Base-by-base conservation (phyloP, 2,113 vertebrate genomes). In the Pseudorasbora parva region DNA sequence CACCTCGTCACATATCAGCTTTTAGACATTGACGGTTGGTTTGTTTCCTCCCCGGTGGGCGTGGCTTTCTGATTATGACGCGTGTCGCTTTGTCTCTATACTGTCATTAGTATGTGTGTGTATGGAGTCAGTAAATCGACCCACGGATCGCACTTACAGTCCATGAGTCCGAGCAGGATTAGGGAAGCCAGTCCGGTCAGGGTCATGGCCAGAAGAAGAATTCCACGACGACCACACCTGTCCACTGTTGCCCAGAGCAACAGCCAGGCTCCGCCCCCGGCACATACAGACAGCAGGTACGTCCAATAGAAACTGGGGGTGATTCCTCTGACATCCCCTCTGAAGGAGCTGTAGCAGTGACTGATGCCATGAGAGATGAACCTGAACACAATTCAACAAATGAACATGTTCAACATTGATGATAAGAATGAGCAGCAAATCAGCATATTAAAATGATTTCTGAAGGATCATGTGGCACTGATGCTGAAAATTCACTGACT, bases 281-380 rank as follows among this genome's bases (percentile, higher is more conserved):
- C 95, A 47, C 95, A 94, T 0, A 95, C 94, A 23, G 95, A 95
- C 71, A 97, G 93, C 91, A 97, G 92, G 90, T 95, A 96, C 0
- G 93, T 95, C 94, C 96, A 92, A 83, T 97, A 97, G 93, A 97
- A 96, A 82, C 95, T 94, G 5, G 95, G 93, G 66, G 90, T 86
- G 0, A 91, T 91, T 86, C 94, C 95, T 89, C 91, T 90, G 88
- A 94, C 93, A 27, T 95, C 94, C 14, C 93, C 90, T 1, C 95
- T 94, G 91, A 95, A 95, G 4, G 95, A 95, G 88, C 94, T 95
- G 92, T 97, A 97, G 78, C 96, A 97, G 91, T 96, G 95, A 90
- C 94, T 94, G 68, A 97, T 96, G 91, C 95, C 96, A 0, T 97
- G 96, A 85, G 96, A 95, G 84, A 97, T 97, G 86, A 97, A 97